Evolutionary conservation across 2,113 vertebrate genomes (phyloP), one percentile per base, ranked within the genome.

Genomic region (Callipepla squamata): DNA sequence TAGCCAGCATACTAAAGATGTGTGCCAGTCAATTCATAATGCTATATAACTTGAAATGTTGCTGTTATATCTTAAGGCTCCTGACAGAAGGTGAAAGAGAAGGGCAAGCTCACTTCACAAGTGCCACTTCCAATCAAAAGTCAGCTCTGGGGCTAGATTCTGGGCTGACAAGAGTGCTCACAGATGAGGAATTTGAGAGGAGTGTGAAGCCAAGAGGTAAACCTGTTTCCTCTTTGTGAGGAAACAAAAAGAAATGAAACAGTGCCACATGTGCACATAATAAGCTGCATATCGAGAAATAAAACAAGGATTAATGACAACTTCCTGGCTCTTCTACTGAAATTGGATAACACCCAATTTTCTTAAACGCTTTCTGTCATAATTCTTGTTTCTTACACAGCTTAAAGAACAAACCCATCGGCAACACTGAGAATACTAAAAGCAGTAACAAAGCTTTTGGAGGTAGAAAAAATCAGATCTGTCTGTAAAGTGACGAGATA

Each of bases 61-160:
- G 89, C 76, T 91, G 70, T 74, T 95, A 76, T 50, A 94, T 62
- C 78, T 94, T 91, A 95, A 90, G 81, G 76, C 61, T 94, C 32
- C 67, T 62, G 51, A 91, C 73, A 95, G 90, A 92, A 95, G 80
- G 84, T 85, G 82, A 94, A 96, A 88, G 42, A 92, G 79, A 95
- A 96, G 95, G 91, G 89, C 93, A 92, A 50, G 51, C 65, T 92
- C 61, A 96, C 95, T 96, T 92, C 84, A 92, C 13, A 90, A 90
- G 76, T 79, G 89, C 34, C 90, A 76, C 62, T 92, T 90, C 61
- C 69, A 94, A 94, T 92, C 23, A 95, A 92, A 96, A 94, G 92
- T 62, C 62, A 87, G 85, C 90, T 86, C 89, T 89, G 15, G 63
- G 78, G 87, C 58, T 76, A 80, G 89, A 85, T 89, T 90, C 82